Conservation (phyloP, 2,797 vertebrate species). For the Manis crassicaudata region DNA sequence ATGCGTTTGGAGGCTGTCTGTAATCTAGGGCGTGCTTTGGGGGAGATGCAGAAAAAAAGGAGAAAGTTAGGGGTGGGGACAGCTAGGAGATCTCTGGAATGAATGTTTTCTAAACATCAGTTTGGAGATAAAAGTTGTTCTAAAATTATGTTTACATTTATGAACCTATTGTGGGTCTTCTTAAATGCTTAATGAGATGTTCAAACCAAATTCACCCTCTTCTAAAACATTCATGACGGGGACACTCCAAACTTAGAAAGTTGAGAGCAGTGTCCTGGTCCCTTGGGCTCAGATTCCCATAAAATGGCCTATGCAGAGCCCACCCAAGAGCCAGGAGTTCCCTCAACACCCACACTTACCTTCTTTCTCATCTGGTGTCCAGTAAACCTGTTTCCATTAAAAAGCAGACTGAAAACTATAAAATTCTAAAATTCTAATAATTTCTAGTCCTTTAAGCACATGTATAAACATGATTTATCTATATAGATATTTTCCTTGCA, state of each 20-base stretch:
- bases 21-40: background rate
- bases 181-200: background rate
- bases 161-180: background rate
- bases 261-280: background rate
- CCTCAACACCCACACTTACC: background rate
- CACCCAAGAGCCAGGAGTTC: background rate
- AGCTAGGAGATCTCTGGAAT: background rate
- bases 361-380: background rate
- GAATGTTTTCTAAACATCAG: background rate
- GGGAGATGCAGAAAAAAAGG: background rate
- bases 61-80: background rate
- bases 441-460: background rate
- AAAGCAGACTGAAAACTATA: background rate
- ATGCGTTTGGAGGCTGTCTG: background rate
- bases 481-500: background rate
- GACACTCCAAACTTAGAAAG: background rate
- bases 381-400: background rate
- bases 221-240: background rate
- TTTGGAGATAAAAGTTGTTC: background rate
- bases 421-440: background rate
- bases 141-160: background rate
- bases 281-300: background rate
- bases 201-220: background rate
- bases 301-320: background rate
- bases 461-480: background rate